Evolutionary conservation across 1,140 invertebrate genomes (phyloP).

Genomic region (Diuraphis noxia): DNA sequence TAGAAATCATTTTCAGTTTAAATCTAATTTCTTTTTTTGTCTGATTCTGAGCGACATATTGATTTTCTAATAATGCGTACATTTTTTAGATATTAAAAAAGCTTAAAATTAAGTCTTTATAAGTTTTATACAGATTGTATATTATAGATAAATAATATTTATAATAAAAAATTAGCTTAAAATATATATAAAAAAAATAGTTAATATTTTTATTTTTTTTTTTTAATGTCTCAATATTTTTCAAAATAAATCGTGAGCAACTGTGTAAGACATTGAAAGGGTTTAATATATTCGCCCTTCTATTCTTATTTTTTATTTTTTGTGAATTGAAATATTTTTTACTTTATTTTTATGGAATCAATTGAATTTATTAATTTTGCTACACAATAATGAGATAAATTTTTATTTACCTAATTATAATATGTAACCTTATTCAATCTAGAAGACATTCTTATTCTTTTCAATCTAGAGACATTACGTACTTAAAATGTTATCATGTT

Average conservation of each 20-base stretch:
- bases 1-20: neutral
- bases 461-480: neutral
- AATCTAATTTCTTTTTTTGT: neutral
- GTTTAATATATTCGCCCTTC: neutral
- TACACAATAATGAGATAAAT: no score
- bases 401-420: neutral
- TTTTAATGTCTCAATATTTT: neutral
- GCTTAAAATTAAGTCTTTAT: neutral
- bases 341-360: no score
- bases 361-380: no score
- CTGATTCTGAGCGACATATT: neutral
- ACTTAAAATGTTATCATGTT: neutral
- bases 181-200: neutral
- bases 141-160: neutral
- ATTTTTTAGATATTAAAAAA: neutral
- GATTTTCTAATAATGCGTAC: neutral
- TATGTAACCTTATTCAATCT: neutral
- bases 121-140: neutral
- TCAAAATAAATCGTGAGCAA: neutral
- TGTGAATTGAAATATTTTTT: neutral
- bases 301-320: no score
- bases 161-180: neutral
- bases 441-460: no score
- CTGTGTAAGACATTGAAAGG: no score
- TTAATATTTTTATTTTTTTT: no score